Base-by-base conservation (phyloP, 2,888 invertebrate genomes). In the Tenthredo scrophulariae region DNA sequence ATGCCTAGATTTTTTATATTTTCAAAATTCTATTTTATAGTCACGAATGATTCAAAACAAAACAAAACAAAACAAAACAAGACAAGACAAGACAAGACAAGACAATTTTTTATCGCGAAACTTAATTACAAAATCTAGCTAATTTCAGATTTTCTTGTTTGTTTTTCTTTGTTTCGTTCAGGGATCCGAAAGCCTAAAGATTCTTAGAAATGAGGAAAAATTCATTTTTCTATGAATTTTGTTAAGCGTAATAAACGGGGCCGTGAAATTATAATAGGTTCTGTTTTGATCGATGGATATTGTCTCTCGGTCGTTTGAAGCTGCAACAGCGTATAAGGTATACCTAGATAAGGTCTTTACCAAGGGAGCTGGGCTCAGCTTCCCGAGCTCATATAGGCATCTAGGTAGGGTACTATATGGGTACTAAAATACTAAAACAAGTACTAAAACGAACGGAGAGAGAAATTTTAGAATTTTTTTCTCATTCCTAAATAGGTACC, bases 321-420 rank as follows among this genome's bases (percentile, higher is more conserved):
- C n/a, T 72, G 22, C 5, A 40, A n/a, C 62, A 26, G 3, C 26
- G 7, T 26, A 26, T 62, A 62, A 62, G 22, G 79, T 33, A 50
- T 22, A n/a, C n/a, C n/a, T n/a, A 33, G 79, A 79, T 79, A 79
- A 79, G 79, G 75, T 58, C 54, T 58, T 79, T 7, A 33, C 50
- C 75, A 75, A 62, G 62, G 22, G 26, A 62, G 13, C 26, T 22
- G 22, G 22, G 22, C 46, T 46, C 9, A 26, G 26, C 22, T 62
- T 62, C 1, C 54, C n/a, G 18, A 54, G 54, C 54, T 13, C n/a
- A n/a, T n/a, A 54, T n/a, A 54, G 54, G 62, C 26, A 22, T 10
- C 37, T 37, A 37, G 37, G 37, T 37, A 9, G 26, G 26, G n/a
- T n/a, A n/a, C n/a, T 62, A 62, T 22, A 7, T 22, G 62, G 18